Base-by-base conservation (phyloP, 1,140 invertebrate genomes). In the Calliphora vicina region DNA sequence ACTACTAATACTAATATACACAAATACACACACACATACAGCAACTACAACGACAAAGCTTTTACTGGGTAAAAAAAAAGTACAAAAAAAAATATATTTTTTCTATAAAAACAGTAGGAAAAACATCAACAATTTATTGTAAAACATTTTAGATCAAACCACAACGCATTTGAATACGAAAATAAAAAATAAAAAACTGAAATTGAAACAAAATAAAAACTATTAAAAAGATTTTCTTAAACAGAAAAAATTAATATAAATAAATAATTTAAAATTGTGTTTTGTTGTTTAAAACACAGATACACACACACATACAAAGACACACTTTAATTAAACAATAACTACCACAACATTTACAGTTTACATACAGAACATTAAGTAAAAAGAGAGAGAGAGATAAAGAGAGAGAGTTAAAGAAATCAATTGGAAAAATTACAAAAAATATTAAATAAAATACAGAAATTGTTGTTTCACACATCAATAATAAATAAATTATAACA, bases 401-500 rank as follows among this genome's bases (percentile, higher is more conserved):
- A 35, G 35, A 35, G 35, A 35, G 35, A 35, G 35, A 35, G 35
- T 35, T 35, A 35, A 35, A 35, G 35, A 8, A 35, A 57, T 4
- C 13, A 57, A 57, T 57, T 57, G 13, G 45, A 57, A 57, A 57
- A 57, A 57, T 17, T 57, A 57, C 13, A 57, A 67, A 86, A 83
- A 85, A 84, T 86, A 42, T 76, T 78, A 78, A 86, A 35, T 35
- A 35, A 35, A 35, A 8, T 35, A 86, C 87, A 87, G 87, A 89
- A 88, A 89, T 88, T 88, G 88, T 88, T 88, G 45, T 50, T 87
- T 78, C 10, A 78, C 15, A 76, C 57, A 82, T 81, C 35, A 82
- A n/a, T 27, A 73, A 27, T n/a, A 78, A n/a, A n/a, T n/a, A n/a
- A n/a, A n/a, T n/a, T n/a, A 8, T 42, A 43, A 76, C 20, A 10